Conservation (phyloP, 2,797 vertebrate genomes). For the Lophotriccus pileatus region DNA sequence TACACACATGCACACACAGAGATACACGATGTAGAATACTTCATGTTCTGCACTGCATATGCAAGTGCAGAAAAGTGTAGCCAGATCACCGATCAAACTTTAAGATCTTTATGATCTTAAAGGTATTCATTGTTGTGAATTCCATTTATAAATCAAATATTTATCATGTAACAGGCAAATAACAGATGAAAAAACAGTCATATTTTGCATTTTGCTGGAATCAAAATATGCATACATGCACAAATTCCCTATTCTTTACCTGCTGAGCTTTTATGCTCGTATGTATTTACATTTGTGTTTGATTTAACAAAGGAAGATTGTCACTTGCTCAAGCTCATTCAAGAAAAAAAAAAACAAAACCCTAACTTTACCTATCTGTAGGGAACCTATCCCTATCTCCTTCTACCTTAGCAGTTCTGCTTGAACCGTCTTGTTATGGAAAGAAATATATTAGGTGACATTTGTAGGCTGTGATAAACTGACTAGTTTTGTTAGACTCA, state of each 20-base stretch:
- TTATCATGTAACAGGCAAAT: neutral
- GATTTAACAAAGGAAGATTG: neutral
- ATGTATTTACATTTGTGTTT: neutral
- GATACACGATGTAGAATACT: neutral
- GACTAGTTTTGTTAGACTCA: neutral
- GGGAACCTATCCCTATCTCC: neutral
- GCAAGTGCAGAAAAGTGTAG: neutral
- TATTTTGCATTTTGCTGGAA: constrained; percentile 3
- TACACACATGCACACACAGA: neutral
- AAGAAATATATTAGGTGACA: neutral
- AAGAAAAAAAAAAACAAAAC: neutral
- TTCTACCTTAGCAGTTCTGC: neutral
- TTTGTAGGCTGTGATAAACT: neutral
- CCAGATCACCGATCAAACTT: neutral
- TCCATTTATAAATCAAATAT: constrained; percentile 22
- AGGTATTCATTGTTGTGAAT: neutral
- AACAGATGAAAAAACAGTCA: neutral
- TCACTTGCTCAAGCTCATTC: neutral
- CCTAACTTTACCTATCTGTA: neutral
- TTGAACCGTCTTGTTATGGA: neutral
- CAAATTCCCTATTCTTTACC: neutral
- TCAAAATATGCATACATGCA: constrained; percentile 1
- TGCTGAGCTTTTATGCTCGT: neutral
- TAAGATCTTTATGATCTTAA: neutral
- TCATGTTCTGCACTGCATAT: neutral